These are phyloP conservation scores for Marronus borbonicus DNA, from an alignment of 2,888 invertebrate genomes.

Conservation along the genomic window DNA sequence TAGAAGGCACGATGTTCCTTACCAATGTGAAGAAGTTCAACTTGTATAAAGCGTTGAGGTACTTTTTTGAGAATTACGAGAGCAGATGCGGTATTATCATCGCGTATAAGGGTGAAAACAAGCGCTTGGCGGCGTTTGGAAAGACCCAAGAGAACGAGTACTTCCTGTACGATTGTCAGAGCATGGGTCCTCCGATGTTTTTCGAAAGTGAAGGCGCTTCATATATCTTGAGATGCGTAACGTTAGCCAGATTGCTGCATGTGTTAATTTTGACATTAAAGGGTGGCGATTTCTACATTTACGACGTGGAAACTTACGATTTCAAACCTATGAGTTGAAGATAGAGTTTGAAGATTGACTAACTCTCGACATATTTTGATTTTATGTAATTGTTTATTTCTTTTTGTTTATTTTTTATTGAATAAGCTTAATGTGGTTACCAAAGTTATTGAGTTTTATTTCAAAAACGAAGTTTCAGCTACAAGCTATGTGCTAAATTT, in stretches of 20 bases:
- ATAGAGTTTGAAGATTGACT: too few relatives aligned
- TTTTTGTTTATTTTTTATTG: too few relatives aligned
- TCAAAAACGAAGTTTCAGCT: too few relatives aligned
- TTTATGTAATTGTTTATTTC: too few relatives aligned
- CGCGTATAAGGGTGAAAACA: conserved; percentile 71
- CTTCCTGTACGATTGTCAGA: conserved; percentile 80
- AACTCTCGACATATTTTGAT: too few relatives aligned
- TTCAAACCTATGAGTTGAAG: conserved; percentile 58
- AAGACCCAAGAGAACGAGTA: conserved; percentile 72
- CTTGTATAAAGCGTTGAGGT: conserved; percentile 75
- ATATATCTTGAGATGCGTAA: conserved; percentile 74
- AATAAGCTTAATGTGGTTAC: too few relatives aligned
- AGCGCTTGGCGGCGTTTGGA: conserved; percentile 66
- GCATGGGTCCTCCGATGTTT: conserved; percentile 76
- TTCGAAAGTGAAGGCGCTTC: conserved; percentile 72
- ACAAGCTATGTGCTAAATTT: too few relatives aligned
- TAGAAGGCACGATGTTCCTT: conserved; percentile 78
- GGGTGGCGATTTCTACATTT: conserved; percentile 69
- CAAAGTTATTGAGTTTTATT: too few relatives aligned
- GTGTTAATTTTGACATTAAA: conserved; percentile 76
- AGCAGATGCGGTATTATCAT: conserved; percentile 74
- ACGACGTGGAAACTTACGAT: conserved; percentile 64
- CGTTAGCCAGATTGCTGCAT: conserved; percentile 75
- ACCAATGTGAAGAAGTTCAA: conserved; percentile 75
- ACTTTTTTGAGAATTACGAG: conserved; percentile 73